phyloP scores from a whole-genome alignment of 2,113 vertebrate genomes.

The Platycercus adscitus region DNA sequence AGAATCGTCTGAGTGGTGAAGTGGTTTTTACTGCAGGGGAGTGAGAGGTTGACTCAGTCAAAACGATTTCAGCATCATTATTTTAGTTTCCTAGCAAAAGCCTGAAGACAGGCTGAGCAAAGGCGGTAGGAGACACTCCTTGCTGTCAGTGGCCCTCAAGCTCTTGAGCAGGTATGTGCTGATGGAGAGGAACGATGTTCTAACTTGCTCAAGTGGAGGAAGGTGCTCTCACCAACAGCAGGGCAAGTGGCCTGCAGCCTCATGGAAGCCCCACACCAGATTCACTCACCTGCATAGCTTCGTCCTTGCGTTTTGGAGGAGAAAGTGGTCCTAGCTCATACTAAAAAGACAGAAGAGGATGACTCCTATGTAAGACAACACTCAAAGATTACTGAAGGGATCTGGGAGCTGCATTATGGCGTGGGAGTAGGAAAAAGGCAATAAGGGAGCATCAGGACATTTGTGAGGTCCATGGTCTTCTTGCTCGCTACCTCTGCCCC shows the following conservation, averaged over 20 bases:
- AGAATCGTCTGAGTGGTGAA: background rate
- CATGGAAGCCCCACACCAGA: background rate
- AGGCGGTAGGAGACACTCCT: background rate
- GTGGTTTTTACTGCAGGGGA: background rate
- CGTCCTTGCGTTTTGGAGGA: background rate
- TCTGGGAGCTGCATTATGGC: background rate
- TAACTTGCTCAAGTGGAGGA: background rate
- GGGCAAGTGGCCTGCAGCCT: background rate
- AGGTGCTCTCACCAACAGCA: background rate
- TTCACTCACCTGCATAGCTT: background rate
- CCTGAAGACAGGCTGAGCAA: background rate
- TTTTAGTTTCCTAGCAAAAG: background rate
- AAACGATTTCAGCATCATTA: background rate
- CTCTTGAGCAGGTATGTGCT: fast-evolving
- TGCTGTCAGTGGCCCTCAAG: background rate
- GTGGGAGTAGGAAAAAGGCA: background rate
- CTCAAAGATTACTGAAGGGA: background rate
- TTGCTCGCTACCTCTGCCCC: background rate
- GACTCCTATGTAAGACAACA: background rate
- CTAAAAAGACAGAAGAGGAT: background rate
- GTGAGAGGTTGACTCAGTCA: background rate
- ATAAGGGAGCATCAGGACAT: background rate
- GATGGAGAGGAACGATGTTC: background rate
- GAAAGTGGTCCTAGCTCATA: background rate
- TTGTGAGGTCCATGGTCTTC: background rate